Evolutionary conservation across 2,113 vertebrate species (phyloP), one percentile per base, ranked within the genome.

Genomic region (Orientallactaga bullata): DNA sequence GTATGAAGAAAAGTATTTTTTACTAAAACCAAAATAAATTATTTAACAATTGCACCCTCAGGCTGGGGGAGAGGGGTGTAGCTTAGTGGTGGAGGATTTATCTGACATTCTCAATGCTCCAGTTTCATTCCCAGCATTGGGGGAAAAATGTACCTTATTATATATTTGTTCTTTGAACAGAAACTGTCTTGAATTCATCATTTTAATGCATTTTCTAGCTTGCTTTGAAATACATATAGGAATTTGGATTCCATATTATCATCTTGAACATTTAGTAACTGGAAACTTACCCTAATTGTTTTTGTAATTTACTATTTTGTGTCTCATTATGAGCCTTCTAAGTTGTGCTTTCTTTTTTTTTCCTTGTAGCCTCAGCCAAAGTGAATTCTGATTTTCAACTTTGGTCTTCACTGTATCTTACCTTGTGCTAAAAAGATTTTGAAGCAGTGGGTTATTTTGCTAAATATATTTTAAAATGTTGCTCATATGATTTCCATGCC

Each of bases 381-480:
- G 47, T 78, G 86, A 90, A 51, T 84, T 86, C 84, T 76, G n/a
- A 71, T 77, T 91, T 90, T 78, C 37, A 13, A 0, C 74, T 77
- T 86, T 77, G 2, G 73, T 73, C 39, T 85, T 94, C 26, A 81
- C 26, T 65, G 1, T 88, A 21, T 88, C 69, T 73, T 91, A 51
- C 37, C 77, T 1, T 82, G 8, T n/a, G 26, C 28, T 65, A 71
- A 85, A 73, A 28, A 72, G 83, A 58, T 82, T 85, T 94, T 93
- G 51, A 35, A 60, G 47, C 28, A 82, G 6, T 42, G 35, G 35
- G 68, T 86, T 96, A 55, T 88, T 96, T 89, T 88, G 65, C 78
- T 82, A 55, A 96, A 94, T 72, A 12, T 89, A 77, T 85, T 80
- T 90, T 66, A 26, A 95, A 87, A 28, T 85, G 60, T 77, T 94